Conservation (phyloP, 1,140 invertebrate genomes). For the Euura lappo region DNA sequence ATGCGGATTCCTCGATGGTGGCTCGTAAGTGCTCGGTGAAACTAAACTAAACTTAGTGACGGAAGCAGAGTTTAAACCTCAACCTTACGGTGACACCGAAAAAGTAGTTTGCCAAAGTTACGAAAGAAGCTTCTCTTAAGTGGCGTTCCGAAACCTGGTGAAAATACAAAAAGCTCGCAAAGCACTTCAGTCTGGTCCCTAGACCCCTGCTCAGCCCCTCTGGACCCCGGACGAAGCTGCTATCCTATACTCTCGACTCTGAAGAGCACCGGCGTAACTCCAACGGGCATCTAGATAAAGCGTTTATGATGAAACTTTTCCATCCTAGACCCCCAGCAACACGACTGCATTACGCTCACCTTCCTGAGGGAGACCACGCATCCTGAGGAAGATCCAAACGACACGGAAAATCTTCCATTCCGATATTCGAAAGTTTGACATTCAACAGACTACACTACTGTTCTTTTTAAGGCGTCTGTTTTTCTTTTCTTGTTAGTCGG, state of each 20-base stretch:
- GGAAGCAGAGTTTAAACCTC: not conserved
- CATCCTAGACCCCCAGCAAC: not conserved
- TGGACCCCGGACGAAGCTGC: not conserved
- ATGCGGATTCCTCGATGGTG: not conserved
- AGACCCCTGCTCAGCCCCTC: not conserved
- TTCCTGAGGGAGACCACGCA: not conserved
- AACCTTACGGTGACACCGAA: conserved; percentile 5
- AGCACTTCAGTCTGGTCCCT: not conserved
- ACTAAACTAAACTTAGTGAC: conserved; percentile 4
- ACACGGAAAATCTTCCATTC: too few species aligned
- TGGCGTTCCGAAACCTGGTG: conserved; percentile 6
- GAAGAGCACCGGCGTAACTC: not conserved
- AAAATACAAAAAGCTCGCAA: conserved; percentile 5
- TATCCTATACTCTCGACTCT: not conserved
- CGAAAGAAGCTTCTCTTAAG: conserved; percentile 5
- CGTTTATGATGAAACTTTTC: conserved; percentile 1
- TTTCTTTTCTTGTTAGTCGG: too few species aligned
- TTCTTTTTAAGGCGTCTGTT: too few species aligned
- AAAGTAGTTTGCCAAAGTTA: conserved; percentile 4
- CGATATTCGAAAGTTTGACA: too few species aligned
- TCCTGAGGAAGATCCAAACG: too few species aligned
- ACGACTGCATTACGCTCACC: conserved; percentile 1
- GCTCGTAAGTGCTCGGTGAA: not conserved
- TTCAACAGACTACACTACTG: too few species aligned
- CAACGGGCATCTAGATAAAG: conserved; percentile 1